phyloP scores from a whole-genome alignment of 2,888 invertebrate species.

The Apodemia duryi region DNA sequence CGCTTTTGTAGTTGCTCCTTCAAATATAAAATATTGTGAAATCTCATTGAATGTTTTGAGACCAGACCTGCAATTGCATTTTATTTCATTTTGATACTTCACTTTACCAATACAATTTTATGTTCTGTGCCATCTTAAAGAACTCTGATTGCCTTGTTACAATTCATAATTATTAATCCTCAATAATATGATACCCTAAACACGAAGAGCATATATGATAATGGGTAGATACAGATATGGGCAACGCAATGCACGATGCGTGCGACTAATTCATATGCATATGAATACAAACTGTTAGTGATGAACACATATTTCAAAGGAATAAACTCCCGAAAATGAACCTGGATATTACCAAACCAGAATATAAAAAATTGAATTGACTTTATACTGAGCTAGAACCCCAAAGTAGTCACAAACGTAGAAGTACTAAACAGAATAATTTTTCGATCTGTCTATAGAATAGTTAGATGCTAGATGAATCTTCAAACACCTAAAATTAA shows the following conservation, averaged over 20 bases:
- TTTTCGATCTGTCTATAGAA: not conserved
- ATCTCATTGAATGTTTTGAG: not conserved
- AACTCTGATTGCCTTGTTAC: not conserved
- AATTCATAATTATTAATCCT: not conserved
- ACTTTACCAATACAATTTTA: too few relatives aligned
- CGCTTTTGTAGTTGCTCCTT: conserved; percentile 44
- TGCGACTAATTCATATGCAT: conserved; percentile 25
- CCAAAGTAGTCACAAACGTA: not conserved
- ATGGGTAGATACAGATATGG: conserved; percentile 26
- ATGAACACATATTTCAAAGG: conserved; percentile 24
- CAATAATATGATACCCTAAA: conserved; percentile 24
- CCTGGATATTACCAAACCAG: conserved; percentile 8
- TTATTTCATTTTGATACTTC: too few relatives aligned
- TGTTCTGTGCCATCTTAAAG: too few relatives aligned
- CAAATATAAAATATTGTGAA: not conserved
- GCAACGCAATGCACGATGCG: conserved; percentile 22
- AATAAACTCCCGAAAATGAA: not conserved
- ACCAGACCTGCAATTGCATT: too few relatives aligned
- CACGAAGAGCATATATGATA: conserved; percentile 14
- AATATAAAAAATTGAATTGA: conserved; percentile 20
- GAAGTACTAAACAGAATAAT: not conserved
- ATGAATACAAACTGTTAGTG: conserved; percentile 24
- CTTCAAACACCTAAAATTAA: not conserved
- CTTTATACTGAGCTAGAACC: conserved; percentile 11
- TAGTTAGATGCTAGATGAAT: not conserved